These are phyloP conservation scores for Drosophila lowei DNA, from an alignment of 1,140 invertebrate genomes.

Conservation along the genomic window DNA sequence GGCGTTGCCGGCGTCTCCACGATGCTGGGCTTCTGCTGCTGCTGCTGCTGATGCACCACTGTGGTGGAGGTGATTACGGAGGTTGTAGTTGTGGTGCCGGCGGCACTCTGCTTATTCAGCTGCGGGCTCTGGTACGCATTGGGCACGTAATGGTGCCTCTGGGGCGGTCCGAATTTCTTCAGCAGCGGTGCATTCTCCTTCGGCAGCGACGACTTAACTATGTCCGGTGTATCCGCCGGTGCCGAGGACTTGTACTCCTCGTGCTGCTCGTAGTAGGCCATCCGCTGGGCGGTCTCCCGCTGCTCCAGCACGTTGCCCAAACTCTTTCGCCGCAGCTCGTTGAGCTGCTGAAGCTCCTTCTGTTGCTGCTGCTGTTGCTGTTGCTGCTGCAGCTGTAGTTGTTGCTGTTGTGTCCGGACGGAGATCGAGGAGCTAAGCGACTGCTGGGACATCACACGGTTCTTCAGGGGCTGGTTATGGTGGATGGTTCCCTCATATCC, in stretches of 20 bases:
- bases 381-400: conserved; percentile 4
- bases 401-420: conserved; percentile 11
- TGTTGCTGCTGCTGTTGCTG: conserved; percentile 14
- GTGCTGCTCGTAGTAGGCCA: conserved; percentile 46
- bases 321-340: conserved; percentile 69
- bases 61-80: conserved; percentile 25
- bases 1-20: conserved; percentile 75
- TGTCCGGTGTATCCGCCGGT: conserved; percentile 74
- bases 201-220: conserved; percentile 79
- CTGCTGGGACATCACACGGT: conserved; percentile 63
- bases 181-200: conserved; percentile 74
- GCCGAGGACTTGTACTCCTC: conserved; percentile 77
- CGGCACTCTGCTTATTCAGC: conserved; percentile 26
- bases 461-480: conserved; percentile 38
- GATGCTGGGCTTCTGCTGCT: conserved; percentile 57
- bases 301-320: conserved; percentile 64
- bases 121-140: conserved; percentile 80
- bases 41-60: conserved; percentile 24
- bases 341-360: conserved; percentile 33
- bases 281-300: conserved; percentile 25
- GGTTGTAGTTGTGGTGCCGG: conserved; percentile 17
- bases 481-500: conserved; percentile 1
- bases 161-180: conserved; percentile 80
- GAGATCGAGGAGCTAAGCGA: conserved; percentile 22
- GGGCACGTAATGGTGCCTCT: conserved; percentile 76